phyloP scores from a whole-genome alignment of 2,888 invertebrate genomes.

The Iselma pallidipennis region DNA sequence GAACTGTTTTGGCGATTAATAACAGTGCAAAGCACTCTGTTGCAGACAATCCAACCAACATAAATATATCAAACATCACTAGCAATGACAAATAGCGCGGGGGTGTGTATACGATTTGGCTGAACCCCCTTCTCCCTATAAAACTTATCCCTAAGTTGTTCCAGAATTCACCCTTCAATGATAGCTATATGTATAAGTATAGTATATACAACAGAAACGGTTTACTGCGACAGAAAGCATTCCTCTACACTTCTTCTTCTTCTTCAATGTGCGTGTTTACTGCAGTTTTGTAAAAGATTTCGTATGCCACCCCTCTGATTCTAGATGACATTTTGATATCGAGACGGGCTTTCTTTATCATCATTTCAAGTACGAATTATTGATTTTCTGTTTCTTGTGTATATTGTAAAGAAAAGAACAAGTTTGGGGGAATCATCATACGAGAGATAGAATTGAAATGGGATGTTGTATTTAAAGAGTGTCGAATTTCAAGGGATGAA shows the following conservation, averaged over 20 bases:
- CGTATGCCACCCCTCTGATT: constrained; percentile 41
- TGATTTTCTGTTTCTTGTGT: constrained; percentile 30
- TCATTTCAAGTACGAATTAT: constrained; percentile 28
- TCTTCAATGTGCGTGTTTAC: constrained; percentile 21
- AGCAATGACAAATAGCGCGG: constrained; percentile 54
- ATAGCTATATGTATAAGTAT: no score
- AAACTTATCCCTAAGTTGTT: constrained; percentile 20
- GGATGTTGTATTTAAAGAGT: constrained; percentile 22
- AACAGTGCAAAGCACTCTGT: constrained; percentile 49
- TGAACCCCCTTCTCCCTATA: constrained; percentile 3
- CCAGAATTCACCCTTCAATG: constrained; percentile 25
- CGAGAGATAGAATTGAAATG: constrained; percentile 38
- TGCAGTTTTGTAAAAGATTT: constrained; percentile 49
- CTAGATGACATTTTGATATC: constrained; percentile 55
- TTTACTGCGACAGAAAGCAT: constrained; percentile 28
- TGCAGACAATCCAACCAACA: constrained; percentile 52
- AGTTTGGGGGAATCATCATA: constrained; percentile 24
- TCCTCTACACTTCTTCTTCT: constrained; percentile 27
- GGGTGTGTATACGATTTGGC: constrained; percentile 39
- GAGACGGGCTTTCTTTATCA: constrained; percentile 39
- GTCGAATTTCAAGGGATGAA: neutral
- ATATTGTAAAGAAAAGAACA: neutral
- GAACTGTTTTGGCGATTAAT: constrained; percentile 41
- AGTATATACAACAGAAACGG: no score
- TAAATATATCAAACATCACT: constrained; percentile 56